Evolutionary conservation across 1,140 invertebrate species (phyloP), one percentile per base, ranked within the genome.

Genomic region (Rhopalosiphum maidis): DNA sequence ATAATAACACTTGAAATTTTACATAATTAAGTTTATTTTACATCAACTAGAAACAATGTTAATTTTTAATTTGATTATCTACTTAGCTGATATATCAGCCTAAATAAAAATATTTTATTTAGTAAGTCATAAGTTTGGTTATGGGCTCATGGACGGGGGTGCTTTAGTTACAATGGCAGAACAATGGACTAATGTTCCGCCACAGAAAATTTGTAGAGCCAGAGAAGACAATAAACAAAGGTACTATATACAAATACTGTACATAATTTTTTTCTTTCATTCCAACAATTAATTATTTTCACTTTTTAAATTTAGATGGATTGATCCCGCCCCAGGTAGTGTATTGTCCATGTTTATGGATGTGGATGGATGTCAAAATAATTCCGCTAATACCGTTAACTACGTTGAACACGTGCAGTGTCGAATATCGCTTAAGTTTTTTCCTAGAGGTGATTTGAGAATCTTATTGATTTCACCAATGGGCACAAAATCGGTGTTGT

Each of bases 371-470:
- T 99, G 98, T 95, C 96, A 96, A 93, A 97, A 97, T 35, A 97
- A 98, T 0, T 82, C 90, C 1, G 96, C 98, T 9, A 98, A 98
- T 94, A 98, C 98, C 95, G 98, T 99, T 7, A 96, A 97, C 22
- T 98, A 97, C 95, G 95, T 99, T 87, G 98, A 99, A 96, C 98
- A 99, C 95, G 98, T 99, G 15, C 98, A 99, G 95, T 99, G 98
- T 95, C 98, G 98, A 96, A 95, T 96, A 94, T 98, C 98, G 0
- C 95, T 99, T 86, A 96, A 98, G 90, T 99, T 98, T 95, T 98
- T 98, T 95, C 98, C 98, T 23, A 96, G 98, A 77, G 98, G 98
- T 90, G 98, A 98, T 95, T 95, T 99, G 3, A 96, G 97, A 41
- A 97, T 99, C 77, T 95, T 98, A 15, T 95, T 99, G 11, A 98